phyloP scores from a whole-genome alignment of 2,113 vertebrate species.

The Pollachius pollachius region DNA sequence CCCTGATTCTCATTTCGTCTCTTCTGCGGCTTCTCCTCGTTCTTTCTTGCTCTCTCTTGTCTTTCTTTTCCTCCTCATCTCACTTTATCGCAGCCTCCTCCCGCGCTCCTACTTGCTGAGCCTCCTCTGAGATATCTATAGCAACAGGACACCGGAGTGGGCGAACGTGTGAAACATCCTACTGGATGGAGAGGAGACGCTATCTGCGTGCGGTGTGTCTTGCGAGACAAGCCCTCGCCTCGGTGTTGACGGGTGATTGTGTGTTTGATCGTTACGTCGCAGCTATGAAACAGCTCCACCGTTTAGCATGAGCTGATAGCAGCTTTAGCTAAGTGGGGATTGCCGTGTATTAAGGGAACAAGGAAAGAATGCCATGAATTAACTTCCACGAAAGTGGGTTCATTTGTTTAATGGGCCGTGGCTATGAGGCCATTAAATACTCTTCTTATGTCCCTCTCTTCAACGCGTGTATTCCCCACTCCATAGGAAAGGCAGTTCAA shows the following conservation, averaged over 20 bases:
- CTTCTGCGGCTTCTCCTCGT: conserved; percentile 2
- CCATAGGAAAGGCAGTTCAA: no score
- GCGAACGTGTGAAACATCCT: conserved; percentile 66
- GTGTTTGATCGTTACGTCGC: background rate
- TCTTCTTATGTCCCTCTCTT: background rate
- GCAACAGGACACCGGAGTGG: conserved; percentile 71
- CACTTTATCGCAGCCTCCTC: conserved; percentile 28
- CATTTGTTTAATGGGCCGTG: conserved; percentile 12
- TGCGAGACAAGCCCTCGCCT: conserved; percentile 20
- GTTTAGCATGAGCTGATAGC: background rate
- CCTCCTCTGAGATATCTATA: conserved; percentile 68
- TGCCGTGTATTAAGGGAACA: background rate
- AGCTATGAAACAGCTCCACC: conserved; percentile 26
- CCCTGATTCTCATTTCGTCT: background rate
- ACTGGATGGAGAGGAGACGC: conserved; percentile 33
- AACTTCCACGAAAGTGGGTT: conserved; percentile 9
- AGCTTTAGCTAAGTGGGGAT: conserved; percentile 19
- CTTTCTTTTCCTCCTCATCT: conserved; percentile 31
- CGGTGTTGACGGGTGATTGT: background rate
- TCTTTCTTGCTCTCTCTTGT: background rate
- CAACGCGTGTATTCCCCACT: no score
- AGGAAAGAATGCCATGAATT: conserved; percentile 21
- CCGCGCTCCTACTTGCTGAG: conserved; percentile 21
- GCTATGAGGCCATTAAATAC: conserved; percentile 3
- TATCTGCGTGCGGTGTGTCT: conserved; percentile 18